Percentiles rank a stretch among this genome's conserved stretches.
Evolutionary conservation across 2,888 invertebrate species (phyloP).

Genomic region (Athalia cordata): DNA sequence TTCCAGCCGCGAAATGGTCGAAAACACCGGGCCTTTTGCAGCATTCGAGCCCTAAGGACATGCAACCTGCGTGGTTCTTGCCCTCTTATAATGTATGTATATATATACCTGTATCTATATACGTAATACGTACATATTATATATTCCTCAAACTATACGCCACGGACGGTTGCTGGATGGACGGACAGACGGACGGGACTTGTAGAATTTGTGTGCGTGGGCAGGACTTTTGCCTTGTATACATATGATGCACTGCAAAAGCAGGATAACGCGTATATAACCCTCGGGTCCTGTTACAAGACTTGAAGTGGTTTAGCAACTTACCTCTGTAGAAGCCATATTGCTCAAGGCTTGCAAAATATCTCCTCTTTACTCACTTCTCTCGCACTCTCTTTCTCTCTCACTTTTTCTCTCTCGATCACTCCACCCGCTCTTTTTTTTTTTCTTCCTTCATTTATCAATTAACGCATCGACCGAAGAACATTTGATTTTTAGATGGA

Average conservation of each 20-base stretch:
- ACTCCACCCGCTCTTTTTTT: conserved; percentile 1
- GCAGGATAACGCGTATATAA: conserved; percentile 47
- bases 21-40: conserved; percentile 59
- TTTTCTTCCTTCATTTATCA: neutral
- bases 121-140: neutral
- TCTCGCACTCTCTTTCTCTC: neutral
- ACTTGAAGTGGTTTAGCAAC: conserved; percentile 65
- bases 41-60: conserved; percentile 60
- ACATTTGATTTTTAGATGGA: neutral
- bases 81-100: conserved; percentile 6
- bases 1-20: conserved; percentile 51
- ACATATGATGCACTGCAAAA: conserved; percentile 11
- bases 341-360: conserved; percentile 40
- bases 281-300: conserved; percentile 60
- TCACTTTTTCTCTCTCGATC: neutral
- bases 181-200: conserved; percentile 50
- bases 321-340: conserved; percentile 59
- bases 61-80: conserved; percentile 56
- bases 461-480: neutral
- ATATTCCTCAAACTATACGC: neutral
- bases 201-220: conserved; percentile 61
- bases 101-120: neutral
- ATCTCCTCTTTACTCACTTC: neutral
- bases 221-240: conserved; percentile 55
- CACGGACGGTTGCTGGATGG: conserved; percentile 49